A percentile compares a stretch with the other conserved stretches of the same genome.
Conservation (phyloP, 2,888 invertebrate species). For the Protula sp. region DNA sequence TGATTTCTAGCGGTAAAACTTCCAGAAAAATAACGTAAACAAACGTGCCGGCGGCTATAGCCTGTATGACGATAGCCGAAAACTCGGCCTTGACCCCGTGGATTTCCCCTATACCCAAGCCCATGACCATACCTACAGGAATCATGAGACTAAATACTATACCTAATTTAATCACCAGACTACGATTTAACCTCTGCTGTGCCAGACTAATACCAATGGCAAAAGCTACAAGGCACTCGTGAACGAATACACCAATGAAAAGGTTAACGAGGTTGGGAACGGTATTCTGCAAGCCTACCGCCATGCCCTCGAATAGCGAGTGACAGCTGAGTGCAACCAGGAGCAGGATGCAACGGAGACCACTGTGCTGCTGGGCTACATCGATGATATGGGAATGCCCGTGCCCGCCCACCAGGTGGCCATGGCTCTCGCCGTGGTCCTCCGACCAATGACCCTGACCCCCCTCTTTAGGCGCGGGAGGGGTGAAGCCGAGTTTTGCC, state of each 20-base stretch:
- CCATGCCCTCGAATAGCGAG: conserved; percentile 50
- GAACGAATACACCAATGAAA: conserved; percentile 44
- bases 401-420: conserved; percentile 25
- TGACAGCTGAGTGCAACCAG: conserved; percentile 46
- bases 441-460: no score
- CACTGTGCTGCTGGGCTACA: conserved; percentile 11
- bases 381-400: conserved; percentile 19
- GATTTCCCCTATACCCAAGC: conserved; percentile 34
- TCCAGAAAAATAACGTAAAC: conserved; percentile 49
- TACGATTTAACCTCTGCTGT: conserved; percentile 27
- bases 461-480: background rate
- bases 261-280: conserved; percentile 30
- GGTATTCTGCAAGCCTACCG: conserved; percentile 46
- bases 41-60: conserved; percentile 48
- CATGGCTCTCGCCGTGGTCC: conserved; percentile 5
- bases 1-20: conserved; percentile 36
- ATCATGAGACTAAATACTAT: conserved; percentile 39
- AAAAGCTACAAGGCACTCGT: conserved; percentile 43
- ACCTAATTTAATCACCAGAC: conserved; percentile 29
- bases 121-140: conserved; percentile 43
- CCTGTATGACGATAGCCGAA: conserved; percentile 43
- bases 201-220: conserved; percentile 47
- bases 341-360: conserved; percentile 37
- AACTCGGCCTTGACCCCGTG: conserved; percentile 27
- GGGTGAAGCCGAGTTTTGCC: background rate